phyloP scores from a whole-genome alignment of 2,797 vertebrate species.

The Falco naumanni region DNA sequence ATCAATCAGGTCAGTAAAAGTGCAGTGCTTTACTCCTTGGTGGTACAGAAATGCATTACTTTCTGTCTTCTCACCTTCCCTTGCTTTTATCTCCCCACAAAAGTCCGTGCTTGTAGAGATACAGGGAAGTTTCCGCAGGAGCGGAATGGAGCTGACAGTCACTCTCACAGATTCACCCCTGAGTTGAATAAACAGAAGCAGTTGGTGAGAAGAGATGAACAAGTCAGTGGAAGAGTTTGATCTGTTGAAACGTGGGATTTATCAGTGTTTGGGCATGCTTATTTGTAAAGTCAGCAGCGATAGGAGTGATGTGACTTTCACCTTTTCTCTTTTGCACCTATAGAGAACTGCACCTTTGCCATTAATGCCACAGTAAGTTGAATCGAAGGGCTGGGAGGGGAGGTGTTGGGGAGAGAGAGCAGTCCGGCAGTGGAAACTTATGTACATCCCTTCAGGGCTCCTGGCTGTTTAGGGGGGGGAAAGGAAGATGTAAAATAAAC shows the following conservation, averaged over 20 bases:
- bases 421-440: not conserved
- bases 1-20: not conserved
- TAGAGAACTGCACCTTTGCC: not conserved
- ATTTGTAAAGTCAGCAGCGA: not conserved
- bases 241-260: not conserved
- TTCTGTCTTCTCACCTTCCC: not conserved
- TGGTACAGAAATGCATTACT: not conserved
- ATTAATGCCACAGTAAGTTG: not conserved
- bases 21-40: not conserved
- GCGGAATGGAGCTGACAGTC: not conserved
- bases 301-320: not conserved
- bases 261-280: not conserved
- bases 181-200: not conserved
- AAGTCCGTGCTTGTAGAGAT: not conserved
- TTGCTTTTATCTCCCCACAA: not conserved
- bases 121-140: not conserved
- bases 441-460: not conserved
- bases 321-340: fast-evolving
- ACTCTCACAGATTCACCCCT: not conserved
- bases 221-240: not conserved
- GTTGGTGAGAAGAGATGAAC: not conserved
- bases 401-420: not conserved
- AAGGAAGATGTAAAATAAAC: not conserved
- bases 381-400: not conserved
- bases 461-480: not conserved